phyloP scores from a whole-genome alignment of 2,797 vertebrate species.

The Pseudochirops corinnae region DNA sequence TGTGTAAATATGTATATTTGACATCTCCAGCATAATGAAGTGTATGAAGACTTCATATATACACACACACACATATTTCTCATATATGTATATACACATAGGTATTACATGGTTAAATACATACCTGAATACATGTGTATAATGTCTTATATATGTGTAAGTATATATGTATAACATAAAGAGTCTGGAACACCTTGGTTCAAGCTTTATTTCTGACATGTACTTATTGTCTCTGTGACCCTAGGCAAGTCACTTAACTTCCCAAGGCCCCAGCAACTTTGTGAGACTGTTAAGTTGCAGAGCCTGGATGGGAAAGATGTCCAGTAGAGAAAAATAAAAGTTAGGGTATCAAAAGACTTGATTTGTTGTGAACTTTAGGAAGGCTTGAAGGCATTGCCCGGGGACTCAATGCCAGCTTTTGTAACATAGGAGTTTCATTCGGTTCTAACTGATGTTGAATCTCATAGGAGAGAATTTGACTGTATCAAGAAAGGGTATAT shows the following conservation, averaged over 20 bases:
- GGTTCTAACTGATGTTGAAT: not conserved
- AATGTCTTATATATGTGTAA: too few species aligned
- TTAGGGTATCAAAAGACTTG: not conserved
- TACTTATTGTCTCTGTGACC: not conserved
- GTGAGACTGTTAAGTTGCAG: not conserved
- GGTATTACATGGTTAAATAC: not conserved
- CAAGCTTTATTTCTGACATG: not conserved
- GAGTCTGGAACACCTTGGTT: not conserved
- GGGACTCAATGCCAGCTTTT: not conserved
- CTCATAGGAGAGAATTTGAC: slow-evolving; percentile 6
- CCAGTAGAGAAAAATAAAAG: not conserved
- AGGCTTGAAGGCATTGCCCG: not conserved
- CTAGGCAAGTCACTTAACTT: not conserved
- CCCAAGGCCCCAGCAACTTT: not conserved
- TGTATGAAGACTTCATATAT: not conserved
- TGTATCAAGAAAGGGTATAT: not conserved
- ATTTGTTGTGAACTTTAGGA: not conserved
- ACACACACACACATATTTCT: too few species aligned
- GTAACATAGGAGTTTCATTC: not conserved
- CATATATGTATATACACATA: too few species aligned
- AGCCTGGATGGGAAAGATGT: not conserved
- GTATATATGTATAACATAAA: not conserved
- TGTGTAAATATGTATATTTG: too few species aligned
- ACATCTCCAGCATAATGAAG: too few species aligned
- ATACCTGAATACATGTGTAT: not conserved